Evolutionary conservation across 2,797 vertebrate genomes (phyloP).

Genomic region (Ceryle rudis): DNA sequence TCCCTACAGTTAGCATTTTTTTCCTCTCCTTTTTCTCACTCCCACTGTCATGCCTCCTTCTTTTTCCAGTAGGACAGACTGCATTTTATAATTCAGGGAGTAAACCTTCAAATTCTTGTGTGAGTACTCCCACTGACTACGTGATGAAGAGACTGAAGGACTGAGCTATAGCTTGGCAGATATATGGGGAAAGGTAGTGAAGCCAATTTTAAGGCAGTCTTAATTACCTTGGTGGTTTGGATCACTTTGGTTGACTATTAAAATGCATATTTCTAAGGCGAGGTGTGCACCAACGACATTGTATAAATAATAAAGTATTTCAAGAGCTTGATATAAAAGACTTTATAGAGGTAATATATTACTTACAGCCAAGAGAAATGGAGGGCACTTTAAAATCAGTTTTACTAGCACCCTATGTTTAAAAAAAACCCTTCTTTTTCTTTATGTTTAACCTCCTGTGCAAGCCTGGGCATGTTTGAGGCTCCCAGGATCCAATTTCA

Average conservation of each 20-base stretch:
- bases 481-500: conserved; percentile 55
- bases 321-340: conserved; percentile 17
- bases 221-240: conserved; percentile 56
- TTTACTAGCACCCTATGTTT: conserved; percentile 9
- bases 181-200: neutral
- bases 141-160: neutral
- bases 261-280: conserved; percentile 25
- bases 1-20: neutral
- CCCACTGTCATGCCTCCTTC: neutral
- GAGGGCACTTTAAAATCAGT: conserved; percentile 30
- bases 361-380: neutral
- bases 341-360: conserved; percentile 32
- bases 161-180: neutral
- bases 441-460: conserved; percentile 34
- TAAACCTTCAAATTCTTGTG: conserved; percentile 8
- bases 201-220: conserved; percentile 36
- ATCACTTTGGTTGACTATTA: conserved; percentile 25
- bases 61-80: neutral
- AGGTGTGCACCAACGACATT: neutral
- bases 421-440: neutral
- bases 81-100: neutral
- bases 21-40: neutral
- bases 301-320: conserved; percentile 38
- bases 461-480: conserved; percentile 43
- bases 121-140: neutral